These are phyloP conservation scores for Morus bassanus DNA, from an alignment of 2,797 vertebrate species.

Conservation along the genomic window DNA sequence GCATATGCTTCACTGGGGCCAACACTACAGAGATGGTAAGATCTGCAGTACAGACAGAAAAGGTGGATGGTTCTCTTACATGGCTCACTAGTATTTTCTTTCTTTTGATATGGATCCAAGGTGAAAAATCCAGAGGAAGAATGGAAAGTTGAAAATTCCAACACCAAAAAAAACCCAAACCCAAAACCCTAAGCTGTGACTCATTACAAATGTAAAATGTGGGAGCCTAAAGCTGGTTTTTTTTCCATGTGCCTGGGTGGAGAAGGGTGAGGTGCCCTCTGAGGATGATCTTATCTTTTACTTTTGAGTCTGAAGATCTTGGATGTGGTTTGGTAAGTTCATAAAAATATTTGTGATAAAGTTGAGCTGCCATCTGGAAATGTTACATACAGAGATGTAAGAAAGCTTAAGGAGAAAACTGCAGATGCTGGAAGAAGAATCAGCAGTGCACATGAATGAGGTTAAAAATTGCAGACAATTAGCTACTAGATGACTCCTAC, in stretches of 20 bases:
- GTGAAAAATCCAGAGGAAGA: neutral
- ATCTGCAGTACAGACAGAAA: neutral
- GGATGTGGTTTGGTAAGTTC: constrained; percentile 58
- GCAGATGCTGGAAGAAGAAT: constrained; percentile 32
- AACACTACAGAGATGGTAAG: neutral
- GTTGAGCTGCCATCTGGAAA: constrained; percentile 26
- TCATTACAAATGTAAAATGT: constrained; percentile 35
- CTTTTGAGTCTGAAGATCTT: constrained; percentile 35
- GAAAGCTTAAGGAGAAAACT: constrained; percentile 34
- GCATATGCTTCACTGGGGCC: neutral
- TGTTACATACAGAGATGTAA: neutral
- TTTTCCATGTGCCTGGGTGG: constrained; percentile 9
- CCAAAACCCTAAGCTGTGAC: neutral
- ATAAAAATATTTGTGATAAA: constrained; percentile 53
- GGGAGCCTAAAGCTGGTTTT: neutral
- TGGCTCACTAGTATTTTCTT: neutral
- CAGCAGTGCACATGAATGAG: constrained; percentile 44
- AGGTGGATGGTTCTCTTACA: neutral
- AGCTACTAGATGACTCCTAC: constrained; percentile 62
- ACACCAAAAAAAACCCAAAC: neutral
- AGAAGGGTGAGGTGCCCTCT: constrained; percentile 50
- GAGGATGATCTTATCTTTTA: constrained; percentile 58
- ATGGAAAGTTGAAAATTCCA: constrained; percentile 8
- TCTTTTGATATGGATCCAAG: neutral
- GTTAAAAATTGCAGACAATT: constrained; percentile 63